A percentile compares a stretch with the other conserved stretches of the same genome.
These are phyloP conservation scores for Nebria ingens DNA, from an alignment of 1,140 invertebrate species.

Conservation along the genomic window DNA sequence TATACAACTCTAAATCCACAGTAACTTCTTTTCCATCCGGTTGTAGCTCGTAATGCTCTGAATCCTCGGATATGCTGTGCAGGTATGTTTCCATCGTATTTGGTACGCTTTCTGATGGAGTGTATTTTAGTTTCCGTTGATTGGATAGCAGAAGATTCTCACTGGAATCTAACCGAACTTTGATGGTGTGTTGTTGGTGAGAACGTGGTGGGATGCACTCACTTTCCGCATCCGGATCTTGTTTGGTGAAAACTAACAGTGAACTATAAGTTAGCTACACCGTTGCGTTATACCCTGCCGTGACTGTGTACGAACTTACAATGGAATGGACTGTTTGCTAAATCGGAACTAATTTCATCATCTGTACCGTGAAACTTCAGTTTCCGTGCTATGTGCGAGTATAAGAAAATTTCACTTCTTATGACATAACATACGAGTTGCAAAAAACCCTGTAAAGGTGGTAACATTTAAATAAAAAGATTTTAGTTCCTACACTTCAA, in stretches of 20 bases:
- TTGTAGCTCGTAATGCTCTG: background rate
- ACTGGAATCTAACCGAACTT: background rate
- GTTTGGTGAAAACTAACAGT: slow-evolving; percentile 29
- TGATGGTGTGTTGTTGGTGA: background rate
- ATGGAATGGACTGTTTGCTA: slow-evolving; percentile 39
- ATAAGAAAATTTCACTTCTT: slow-evolving; percentile 33
- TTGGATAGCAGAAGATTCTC: background rate
- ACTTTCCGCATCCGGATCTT: slow-evolving; percentile 25
- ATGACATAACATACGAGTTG: slow-evolving; percentile 39
- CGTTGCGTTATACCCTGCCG: background rate
- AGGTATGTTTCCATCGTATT: slow-evolving; percentile 20
- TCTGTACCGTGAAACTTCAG: slow-evolving; percentile 21
- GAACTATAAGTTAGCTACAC: background rate
- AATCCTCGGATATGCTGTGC: slow-evolving; percentile 12
- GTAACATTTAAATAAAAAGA: too few species aligned
- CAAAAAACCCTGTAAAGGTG: slow-evolving; percentile 33
- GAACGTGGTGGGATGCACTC: slow-evolving; percentile 19
- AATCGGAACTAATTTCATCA: slow-evolving; percentile 35
- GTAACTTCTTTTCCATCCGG: slow-evolving; percentile 10
- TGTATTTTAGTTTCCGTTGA: background rate
- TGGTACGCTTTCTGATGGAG: slow-evolving; percentile 9
- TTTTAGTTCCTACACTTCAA: too few species aligned
- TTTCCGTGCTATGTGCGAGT: slow-evolving; percentile 21
- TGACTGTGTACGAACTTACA: slow-evolving; percentile 32
- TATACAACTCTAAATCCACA: slow-evolving; percentile 14